Percentiles rank a stretch among this genome's conserved stretches.
Evolutionary conservation across 2,113 vertebrate genomes (phyloP).

Genomic region (Coptodon rendalli): DNA sequence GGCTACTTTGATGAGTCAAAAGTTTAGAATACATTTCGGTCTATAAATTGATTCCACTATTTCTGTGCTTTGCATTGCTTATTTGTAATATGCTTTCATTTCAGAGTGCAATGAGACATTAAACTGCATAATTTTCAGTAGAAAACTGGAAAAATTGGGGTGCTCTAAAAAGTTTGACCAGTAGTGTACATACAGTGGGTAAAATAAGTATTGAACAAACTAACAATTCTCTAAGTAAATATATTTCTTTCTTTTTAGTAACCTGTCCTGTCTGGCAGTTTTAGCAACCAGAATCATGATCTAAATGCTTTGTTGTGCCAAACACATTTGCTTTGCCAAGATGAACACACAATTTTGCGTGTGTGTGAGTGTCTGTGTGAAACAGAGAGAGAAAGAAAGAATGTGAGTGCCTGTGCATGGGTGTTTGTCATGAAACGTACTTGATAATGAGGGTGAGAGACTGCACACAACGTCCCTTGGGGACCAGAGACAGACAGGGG

Average conservation of each 20-base stretch:
- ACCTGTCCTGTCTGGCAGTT: neutral
- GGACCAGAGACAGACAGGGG: neutral
- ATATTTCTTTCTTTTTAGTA: neutral
- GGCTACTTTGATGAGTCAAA: neutral
- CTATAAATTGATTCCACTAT: neutral
- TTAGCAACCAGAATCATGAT: neutral
- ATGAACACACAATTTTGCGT: fast-evolving
- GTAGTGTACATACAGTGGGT: neutral
- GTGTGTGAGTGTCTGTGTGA: neutral
- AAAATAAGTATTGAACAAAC: neutral
- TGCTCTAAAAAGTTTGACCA: neutral
- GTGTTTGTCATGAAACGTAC: fast-evolving
- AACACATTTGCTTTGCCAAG: neutral
- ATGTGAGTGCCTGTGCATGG: neutral
- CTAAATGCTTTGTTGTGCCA: neutral
- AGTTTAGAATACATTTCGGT: neutral
- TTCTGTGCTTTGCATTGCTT: neutral
- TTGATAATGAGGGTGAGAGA: neutral
- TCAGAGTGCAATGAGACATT: neutral
- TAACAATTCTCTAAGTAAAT: neutral
- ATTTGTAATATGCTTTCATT: neutral
- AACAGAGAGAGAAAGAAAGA: neutral
- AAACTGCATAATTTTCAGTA: neutral
- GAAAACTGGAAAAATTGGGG: neutral
- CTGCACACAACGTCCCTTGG: neutral